Conservation (phyloP, 2,113 vertebrate genomes). For the Argyrosomus japonicus region DNA sequence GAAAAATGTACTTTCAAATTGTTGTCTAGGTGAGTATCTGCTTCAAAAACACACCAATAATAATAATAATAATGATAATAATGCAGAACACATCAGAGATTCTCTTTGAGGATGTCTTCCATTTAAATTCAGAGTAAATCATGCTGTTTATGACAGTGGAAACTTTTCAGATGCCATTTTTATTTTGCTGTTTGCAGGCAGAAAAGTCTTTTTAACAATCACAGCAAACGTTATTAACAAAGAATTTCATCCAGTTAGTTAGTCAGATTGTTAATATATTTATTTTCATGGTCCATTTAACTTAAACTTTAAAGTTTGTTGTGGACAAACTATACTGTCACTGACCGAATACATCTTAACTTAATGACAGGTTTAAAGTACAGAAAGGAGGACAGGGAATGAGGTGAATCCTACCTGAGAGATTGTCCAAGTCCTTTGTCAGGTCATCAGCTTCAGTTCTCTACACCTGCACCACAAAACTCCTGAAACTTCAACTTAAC, state of each 20-base stretch:
- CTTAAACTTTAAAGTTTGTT: neutral
- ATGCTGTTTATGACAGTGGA: neutral
- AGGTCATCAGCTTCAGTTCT: slow-evolving; percentile 58
- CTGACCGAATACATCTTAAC: neutral
- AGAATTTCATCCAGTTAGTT: neutral
- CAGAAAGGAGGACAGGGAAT: neutral
- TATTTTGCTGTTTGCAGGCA: neutral
- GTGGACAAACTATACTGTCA: neutral
- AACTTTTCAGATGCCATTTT: neutral
- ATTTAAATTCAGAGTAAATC: slow-evolving; percentile 37
- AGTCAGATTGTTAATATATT: neutral
- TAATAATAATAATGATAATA: neutral
- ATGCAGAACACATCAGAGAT: slow-evolving; percentile 33
- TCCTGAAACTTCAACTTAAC: slow-evolving; percentile 18
- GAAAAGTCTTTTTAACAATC: slow-evolving; percentile 1
- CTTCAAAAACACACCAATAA: slow-evolving; percentile 34
- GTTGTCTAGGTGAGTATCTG: slow-evolving; percentile 23
- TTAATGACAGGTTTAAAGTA: neutral
- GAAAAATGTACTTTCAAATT: slow-evolving; percentile 35
- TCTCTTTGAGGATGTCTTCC: slow-evolving; percentile 50
- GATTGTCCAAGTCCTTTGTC: slow-evolving; percentile 43
- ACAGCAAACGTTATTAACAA: neutral
- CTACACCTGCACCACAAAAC: neutral
- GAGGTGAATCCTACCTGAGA: slow-evolving; percentile 62
- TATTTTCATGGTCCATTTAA: neutral